Evolutionary conservation across 2,888 invertebrate species (phyloP).

Genomic region (Sphecodes monilicornis): DNA sequence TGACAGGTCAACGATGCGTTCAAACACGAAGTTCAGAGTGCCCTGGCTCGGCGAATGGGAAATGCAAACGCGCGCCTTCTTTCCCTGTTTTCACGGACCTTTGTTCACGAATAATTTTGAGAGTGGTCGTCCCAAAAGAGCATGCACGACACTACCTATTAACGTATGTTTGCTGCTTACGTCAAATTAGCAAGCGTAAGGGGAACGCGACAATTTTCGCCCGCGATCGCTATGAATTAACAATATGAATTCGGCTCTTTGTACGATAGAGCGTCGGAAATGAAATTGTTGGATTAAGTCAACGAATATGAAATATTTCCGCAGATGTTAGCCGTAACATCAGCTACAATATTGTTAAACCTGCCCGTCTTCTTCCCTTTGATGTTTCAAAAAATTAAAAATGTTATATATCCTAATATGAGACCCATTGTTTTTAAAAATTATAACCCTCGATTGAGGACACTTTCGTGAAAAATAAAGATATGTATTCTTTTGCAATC

Average conservation of each 20-base stretch:
- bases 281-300: not conserved
- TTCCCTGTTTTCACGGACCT: constrained; percentile 54
- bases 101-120: constrained; percentile 59
- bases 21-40: constrained; percentile 64
- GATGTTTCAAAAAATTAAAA: not conserved
- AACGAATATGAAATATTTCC: not conserved
- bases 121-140: constrained; percentile 57
- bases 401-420: not conserved
- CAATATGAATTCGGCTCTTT: not conserved
- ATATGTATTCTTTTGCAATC: no score
- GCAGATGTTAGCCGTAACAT: no score
- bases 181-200: not conserved
- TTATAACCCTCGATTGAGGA: no score
- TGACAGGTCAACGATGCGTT: constrained; percentile 75
- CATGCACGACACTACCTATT: constrained; percentile 36
- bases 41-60: constrained; percentile 49
- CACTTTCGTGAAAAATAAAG: no score
- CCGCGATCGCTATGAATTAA: not conserved
- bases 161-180: constrained; percentile 20
- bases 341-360: not conserved
- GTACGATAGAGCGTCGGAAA: not conserved
- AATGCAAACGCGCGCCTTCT: constrained; percentile 50
- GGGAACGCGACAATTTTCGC: not conserved
- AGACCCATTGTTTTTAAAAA: no score
- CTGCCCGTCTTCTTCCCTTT: no score